Percentiles rank a stretch among this genome's conserved stretches.
Evolutionary conservation across 1,140 invertebrate species (phyloP).

Genomic region (Magallana ariakensis): DNA sequence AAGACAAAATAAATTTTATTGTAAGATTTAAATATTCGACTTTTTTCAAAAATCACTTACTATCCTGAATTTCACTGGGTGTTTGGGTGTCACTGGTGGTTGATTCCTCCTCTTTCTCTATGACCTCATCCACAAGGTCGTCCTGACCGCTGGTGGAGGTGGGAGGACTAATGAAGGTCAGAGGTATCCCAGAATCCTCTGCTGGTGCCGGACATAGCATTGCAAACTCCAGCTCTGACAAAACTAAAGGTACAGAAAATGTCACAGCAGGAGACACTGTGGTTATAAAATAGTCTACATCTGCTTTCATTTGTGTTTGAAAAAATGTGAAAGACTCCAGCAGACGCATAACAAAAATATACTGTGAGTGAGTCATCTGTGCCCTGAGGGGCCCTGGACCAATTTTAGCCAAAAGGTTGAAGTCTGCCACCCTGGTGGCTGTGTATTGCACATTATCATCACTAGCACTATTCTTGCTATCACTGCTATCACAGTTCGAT

Average conservation of each 20-base stretch:
- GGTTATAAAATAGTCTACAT: conserved; percentile 85
- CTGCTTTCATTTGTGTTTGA: conserved; percentile 84
- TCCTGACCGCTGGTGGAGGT: conserved; percentile 28
- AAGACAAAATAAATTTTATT: no score
- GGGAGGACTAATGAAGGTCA: conserved; percentile 16
- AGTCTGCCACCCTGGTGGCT: conserved; percentile 55
- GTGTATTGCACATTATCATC: conserved; percentile 60
- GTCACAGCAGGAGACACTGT: conserved; percentile 48
- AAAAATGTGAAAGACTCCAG: conserved; percentile 89
- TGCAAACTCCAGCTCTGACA: conserved; percentile 92
- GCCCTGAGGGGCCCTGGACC: conserved; percentile 68
- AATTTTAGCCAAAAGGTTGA: conserved; percentile 71
- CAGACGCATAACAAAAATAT: conserved; percentile 91
- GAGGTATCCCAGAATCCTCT: conserved; percentile 56
- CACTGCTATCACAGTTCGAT: neutral
- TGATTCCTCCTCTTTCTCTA: conserved; percentile 42
- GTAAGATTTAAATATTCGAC: no score
- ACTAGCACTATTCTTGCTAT: neutral
- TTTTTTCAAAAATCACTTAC: no score
- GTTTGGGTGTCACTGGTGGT: neutral
- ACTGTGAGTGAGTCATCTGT: conserved; percentile 92
- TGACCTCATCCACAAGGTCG: conserved; percentile 38
- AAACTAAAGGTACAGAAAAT: conserved; percentile 84
- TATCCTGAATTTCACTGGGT: neutral
- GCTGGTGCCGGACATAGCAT: conserved; percentile 86